These are phyloP conservation scores for Pegoplata infirma DNA, from an alignment of 2,888 invertebrate species.

Conservation along the genomic window DNA sequence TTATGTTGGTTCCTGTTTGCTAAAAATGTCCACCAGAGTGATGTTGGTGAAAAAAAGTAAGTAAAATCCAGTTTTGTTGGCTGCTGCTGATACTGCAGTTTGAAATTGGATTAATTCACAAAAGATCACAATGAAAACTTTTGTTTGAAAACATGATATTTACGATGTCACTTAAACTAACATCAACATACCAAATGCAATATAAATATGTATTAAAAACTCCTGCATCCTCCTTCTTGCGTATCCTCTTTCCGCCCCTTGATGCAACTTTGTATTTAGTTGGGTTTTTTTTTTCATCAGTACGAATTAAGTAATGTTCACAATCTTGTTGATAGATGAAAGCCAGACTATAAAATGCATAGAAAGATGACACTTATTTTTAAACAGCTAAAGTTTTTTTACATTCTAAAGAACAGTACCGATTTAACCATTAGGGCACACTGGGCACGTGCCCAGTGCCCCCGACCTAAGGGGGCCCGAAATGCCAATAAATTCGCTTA, in stretches of 20 bases:
- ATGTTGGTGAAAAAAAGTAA: neutral
- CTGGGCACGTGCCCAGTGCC: no score
- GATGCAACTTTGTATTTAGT: neutral
- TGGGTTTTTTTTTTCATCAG: conserved; percentile 43
- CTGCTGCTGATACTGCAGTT: conserved; percentile 57
- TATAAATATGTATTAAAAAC: conserved; percentile 3
- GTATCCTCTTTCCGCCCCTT: neutral
- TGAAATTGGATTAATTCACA: conserved; percentile 74
- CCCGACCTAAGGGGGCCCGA: no score
- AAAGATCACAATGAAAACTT: conserved; percentile 27
- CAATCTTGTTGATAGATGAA: neutral
- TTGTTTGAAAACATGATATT: conserved; percentile 12
- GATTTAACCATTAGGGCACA: no score
- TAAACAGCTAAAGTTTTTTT: no score
- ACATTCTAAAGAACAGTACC: no score
- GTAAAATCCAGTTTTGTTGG: conserved; percentile 12
- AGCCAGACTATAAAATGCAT: conserved; percentile 16
- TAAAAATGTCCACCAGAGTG: conserved; percentile 71
- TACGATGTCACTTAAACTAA: conserved; percentile 52
- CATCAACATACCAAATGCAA: neutral
- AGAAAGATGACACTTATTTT: neutral
- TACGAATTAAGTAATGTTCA: conserved; percentile 61
- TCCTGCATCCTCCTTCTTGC: conserved; percentile 5
- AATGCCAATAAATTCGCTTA: no score
- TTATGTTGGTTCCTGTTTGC: conserved; percentile 68